A percentile compares a stretch with the other conserved stretches of the same genome.
These are phyloP conservation scores for Artibeus lituratus DNA, from an alignment of 2,797 vertebrate species.

Conservation along the genomic window DNA sequence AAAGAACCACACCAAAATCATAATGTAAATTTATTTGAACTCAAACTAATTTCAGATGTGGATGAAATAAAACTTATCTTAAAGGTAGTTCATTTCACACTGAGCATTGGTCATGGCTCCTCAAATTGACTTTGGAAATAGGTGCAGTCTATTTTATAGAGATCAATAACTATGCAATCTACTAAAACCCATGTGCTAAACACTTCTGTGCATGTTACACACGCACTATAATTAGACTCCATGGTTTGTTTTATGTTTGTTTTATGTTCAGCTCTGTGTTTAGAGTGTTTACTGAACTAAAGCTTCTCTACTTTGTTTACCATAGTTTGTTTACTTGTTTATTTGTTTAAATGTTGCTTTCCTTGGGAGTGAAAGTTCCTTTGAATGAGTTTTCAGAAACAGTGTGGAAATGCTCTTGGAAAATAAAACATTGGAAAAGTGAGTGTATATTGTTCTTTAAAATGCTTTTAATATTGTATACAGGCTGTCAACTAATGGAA, in stretches of 20 bases:
- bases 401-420: slow-evolving; percentile 60
- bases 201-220: background rate
- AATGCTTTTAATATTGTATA: slow-evolving; percentile 81
- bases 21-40: slow-evolving; percentile 29
- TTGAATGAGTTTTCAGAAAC: slow-evolving; percentile 73
- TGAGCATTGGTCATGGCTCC: background rate
- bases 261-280: slow-evolving; percentile 60
- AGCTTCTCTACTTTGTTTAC: slow-evolving; percentile 58
- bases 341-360: slow-evolving; percentile 54
- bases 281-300: slow-evolving; percentile 59
- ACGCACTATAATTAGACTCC: slow-evolving; percentile 46
- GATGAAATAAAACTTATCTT: slow-evolving; percentile 25
- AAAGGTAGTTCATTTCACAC: background rate
- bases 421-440: slow-evolving; percentile 67
- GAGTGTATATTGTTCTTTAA: slow-evolving; percentile 77
- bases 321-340: slow-evolving; percentile 41
- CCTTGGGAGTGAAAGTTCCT: background rate
- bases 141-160: background rate
- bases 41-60: background rate
- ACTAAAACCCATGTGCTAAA: background rate
- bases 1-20: slow-evolving; percentile 16
- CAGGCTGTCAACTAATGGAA: slow-evolving; percentile 86
- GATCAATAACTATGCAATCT: background rate
- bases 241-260: slow-evolving; percentile 68
- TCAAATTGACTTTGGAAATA: slow-evolving; percentile 43